Conservation (phyloP, 2,888 invertebrate species). For the Cheilosia grossa region DNA sequence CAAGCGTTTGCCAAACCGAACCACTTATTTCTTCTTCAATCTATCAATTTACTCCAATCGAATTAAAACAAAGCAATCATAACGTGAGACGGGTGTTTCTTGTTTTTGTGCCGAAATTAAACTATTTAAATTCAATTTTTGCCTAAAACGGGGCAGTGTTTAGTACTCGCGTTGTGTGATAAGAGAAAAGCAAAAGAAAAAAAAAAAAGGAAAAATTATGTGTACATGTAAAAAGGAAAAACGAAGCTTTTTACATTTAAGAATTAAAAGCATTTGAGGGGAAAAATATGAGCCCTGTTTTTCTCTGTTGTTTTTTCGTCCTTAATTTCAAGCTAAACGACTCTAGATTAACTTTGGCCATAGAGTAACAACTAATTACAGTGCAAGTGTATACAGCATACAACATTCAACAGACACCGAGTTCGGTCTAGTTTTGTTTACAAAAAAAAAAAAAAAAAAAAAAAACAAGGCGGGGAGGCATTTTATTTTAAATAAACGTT, state of each 20-base stretch:
- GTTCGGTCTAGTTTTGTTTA: not conserved
- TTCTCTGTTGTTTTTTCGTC: constrained; percentile 2
- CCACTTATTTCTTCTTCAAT: not conserved
- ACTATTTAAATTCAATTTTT: constrained; percentile 5
- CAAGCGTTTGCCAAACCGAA: not conserved
- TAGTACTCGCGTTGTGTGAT: constrained; percentile 23
- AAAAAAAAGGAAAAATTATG: constrained; percentile 17
- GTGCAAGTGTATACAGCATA: not conserved
- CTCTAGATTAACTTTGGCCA: too few relatives aligned
- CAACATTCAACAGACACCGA: not conserved
- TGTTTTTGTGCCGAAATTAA: not conserved
- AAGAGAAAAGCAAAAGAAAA: constrained; percentile 5
- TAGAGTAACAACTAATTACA: too few relatives aligned
- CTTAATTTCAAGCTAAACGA: not conserved
- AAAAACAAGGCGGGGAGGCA: not conserved
- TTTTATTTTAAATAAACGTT: constrained; percentile 16
- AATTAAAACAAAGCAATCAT: not conserved
- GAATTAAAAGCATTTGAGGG: constrained; percentile 28
- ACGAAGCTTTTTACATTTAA: constrained; percentile 38
- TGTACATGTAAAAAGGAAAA: constrained; percentile 41
- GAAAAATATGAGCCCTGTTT: constrained; percentile 17
- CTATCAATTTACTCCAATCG: not conserved
- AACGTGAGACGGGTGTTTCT: not conserved
- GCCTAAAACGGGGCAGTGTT: constrained; percentile 1
- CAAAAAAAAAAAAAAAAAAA: not conserved